These are phyloP conservation scores for Amphibalanus amphitrite DNA, from an alignment of 1,140 invertebrate genomes.

Conservation along the genomic window DNA sequence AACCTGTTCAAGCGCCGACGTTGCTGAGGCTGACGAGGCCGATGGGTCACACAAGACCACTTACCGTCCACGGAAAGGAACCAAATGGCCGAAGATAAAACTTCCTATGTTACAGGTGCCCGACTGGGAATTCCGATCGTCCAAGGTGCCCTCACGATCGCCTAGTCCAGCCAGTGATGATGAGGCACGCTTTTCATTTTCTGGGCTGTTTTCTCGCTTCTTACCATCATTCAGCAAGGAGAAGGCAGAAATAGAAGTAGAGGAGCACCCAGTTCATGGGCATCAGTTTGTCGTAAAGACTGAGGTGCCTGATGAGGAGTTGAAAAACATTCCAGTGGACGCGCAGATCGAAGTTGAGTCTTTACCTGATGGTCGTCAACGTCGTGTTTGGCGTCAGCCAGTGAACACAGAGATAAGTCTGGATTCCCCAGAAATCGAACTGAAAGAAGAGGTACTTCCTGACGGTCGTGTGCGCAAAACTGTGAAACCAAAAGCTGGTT, in stretches of 20 bases:
- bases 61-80: background rate
- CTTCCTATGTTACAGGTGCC: background rate
- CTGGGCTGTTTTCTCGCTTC: background rate
- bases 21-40: background rate
- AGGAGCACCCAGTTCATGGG: background rate
- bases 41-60: background rate
- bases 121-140: background rate
- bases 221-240: background rate
- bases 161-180: background rate
- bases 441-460: background rate
- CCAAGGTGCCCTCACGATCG: background rate
- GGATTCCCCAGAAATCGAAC: background rate
- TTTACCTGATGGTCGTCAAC: background rate
- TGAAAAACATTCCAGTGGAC: background rate
- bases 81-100: background rate
- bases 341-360: background rate
- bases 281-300: background rate
- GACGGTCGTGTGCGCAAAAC: background rate
- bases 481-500: background rate
- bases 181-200: background rate
- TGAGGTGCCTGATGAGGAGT: background rate
- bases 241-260: background rate
- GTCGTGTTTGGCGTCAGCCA: background rate
- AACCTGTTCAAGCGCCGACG: background rate
- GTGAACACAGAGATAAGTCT: background rate